Base-by-base conservation (phyloP, 2,797 vertebrate species). In the Mormyrops boulengeri region DNA sequence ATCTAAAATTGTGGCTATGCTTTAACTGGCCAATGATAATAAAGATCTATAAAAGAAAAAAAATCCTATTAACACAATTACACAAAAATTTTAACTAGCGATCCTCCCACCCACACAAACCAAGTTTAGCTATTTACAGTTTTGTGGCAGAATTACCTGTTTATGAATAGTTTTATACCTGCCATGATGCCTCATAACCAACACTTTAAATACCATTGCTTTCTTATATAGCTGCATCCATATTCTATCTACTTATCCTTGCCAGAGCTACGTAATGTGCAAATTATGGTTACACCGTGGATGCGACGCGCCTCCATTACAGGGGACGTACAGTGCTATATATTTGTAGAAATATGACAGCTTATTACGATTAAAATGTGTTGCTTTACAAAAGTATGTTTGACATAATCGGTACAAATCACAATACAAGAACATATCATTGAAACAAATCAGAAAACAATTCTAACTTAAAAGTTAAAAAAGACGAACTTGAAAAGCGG, bases 1-100 rank as follows among this genome's bases (percentile, higher is more conserved):
- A 87, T 89, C 88, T 84, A 87, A 12, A 87, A 86, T 90, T 38
- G 88, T 17, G 11, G 41, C 47, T 85, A 30, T 80, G 22, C 90
- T 62, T 88, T 88, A 69, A 85, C 5, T 87, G 50, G 30, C 47
- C 41, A 88, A 88, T 69, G 7, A 88, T 14, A 22, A 38, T 57
- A 5, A 30, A 77, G 11, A 77, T 88, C 82, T 85, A n/a, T 14
- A 85, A 85, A 22, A 85, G 41, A 85, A 50, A 85, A 85, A 50
- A 85, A 47, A 85, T 49, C n/a, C 38, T 5, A 82, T 82, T 82
- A 49, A 50, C 82, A 85, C 41, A 85, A 84, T 80, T 44, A 44
- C 38, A 44, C 38, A 80, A 41, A 14, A 69, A 14, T 11, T 69
- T 69, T 69, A 69, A 69, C 30, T 14, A 14, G 26, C 30, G 11